phyloP scores from a whole-genome alignment of 2,113 vertebrate species.

The Semnopithecus entellus region DNA sequence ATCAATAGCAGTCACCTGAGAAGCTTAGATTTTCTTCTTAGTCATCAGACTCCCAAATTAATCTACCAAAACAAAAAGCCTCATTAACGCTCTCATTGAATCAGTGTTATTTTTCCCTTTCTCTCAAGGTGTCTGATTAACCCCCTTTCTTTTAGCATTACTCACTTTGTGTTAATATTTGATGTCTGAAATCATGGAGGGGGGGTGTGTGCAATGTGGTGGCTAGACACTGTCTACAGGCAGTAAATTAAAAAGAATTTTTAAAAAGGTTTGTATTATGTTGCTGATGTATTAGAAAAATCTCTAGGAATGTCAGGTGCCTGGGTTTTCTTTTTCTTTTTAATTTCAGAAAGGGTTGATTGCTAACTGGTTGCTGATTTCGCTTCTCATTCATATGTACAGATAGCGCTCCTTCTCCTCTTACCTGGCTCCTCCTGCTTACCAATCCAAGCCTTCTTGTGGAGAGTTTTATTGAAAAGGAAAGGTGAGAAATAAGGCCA shows the following conservation, averaged over 20 bases:
- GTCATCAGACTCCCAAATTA: slow-evolving; percentile 80
- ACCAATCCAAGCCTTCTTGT: background rate
- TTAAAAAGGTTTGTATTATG: slow-evolving; percentile 71
- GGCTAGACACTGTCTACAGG: slow-evolving; percentile 75
- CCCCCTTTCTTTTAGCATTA: slow-evolving; percentile 75
- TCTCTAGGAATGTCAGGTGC: slow-evolving; percentile 67
- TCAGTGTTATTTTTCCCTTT: slow-evolving; percentile 71
- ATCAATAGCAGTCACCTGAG: slow-evolving; percentile 75
- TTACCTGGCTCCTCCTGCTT: background rate
- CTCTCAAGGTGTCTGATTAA: slow-evolving; percentile 76
- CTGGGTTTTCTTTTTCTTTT: slow-evolving; percentile 67
- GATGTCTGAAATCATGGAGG: slow-evolving; percentile 73
- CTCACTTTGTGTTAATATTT: slow-evolving; percentile 71
- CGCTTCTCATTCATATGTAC: slow-evolving; percentile 58
- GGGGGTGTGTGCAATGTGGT: slow-evolving; percentile 59
- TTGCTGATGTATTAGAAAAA: slow-evolving; percentile 54
- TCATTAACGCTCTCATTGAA: slow-evolving; percentile 76
- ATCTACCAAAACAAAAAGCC: slow-evolving; percentile 77
- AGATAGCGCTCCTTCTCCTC: background rate
- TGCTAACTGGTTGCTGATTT: slow-evolving; percentile 72
- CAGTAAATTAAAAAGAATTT: slow-evolving; percentile 74
- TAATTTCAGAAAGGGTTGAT: slow-evolving; percentile 72
- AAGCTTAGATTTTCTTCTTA: slow-evolving; percentile 73
- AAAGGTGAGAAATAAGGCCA: background rate
- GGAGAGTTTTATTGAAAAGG: background rate